Conservation (phyloP, 2,113 vertebrate species). For the Coracopsis vasa region DNA sequence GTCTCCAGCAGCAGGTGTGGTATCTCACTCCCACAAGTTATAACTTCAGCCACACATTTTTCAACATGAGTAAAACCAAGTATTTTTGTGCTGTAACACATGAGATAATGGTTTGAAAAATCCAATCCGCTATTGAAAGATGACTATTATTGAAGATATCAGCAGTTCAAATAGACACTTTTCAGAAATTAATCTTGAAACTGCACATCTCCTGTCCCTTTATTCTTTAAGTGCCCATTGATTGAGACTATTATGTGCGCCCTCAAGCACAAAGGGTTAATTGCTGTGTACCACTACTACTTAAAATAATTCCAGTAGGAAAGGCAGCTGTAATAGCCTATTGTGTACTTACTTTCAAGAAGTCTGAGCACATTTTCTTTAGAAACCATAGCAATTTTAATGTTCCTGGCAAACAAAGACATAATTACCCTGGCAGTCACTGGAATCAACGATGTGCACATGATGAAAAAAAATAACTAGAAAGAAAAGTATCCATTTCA, state of each 20-base stretch:
- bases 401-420: slow-evolving; percentile 54
- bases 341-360: slow-evolving; percentile 7
- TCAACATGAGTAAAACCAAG: neutral
- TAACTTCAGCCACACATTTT: neutral
- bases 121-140: neutral
- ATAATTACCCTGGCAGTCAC: slow-evolving; percentile 38
- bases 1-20: neutral
- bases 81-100: neutral
- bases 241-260: neutral
- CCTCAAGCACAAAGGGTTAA: slow-evolving; percentile 50
- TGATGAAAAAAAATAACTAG: neutral
- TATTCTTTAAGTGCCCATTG: neutral
- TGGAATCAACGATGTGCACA: neutral
- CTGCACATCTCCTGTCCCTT: neutral
- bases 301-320: slow-evolving; percentile 36
- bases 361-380: slow-evolving; percentile 32
- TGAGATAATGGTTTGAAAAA: neutral
- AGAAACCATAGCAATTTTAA: slow-evolving; percentile 40
- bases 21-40: neutral
- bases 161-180: neutral
- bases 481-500: neutral
- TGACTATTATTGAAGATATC: neutral
- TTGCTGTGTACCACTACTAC: neutral
- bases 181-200: neutral
- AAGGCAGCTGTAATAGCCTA: neutral